These are phyloP conservation scores for Drosophila histrio DNA, from an alignment of 2,888 invertebrate genomes.

Conservation along the genomic window DNA sequence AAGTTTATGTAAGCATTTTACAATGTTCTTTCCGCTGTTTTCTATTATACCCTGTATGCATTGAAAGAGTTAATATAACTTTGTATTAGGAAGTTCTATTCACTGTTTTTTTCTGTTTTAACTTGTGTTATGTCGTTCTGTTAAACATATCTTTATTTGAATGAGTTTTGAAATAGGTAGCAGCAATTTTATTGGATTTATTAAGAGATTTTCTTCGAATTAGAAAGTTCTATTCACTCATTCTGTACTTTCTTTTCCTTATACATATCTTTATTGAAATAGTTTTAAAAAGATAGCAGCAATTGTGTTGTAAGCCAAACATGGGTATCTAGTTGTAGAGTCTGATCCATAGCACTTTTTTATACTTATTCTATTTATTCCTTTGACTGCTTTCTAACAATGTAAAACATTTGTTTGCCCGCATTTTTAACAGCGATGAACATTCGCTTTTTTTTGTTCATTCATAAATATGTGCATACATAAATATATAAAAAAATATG, in stretches of 20 bases:
- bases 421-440: slow-evolving; percentile 56
- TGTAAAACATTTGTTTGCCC: slow-evolving; percentile 77
- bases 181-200: no score
- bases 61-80: not conserved
- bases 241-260: no score
- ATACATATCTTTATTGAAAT: no score
- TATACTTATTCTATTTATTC: not conserved
- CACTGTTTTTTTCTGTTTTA: no score
- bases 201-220: no score
- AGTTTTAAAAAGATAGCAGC: no score
- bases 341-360: not conserved
- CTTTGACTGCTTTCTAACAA: slow-evolving; percentile 55
- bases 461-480: slow-evolving; percentile 30
- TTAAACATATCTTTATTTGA: no score
- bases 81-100: not conserved
- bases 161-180: no score
- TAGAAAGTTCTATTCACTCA: no score
- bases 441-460: slow-evolving; percentile 57
- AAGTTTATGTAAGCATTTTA: slow-evolving; percentile 40
- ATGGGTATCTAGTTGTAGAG: not conserved
- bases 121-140: no score
- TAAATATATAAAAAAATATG: slow-evolving; percentile 20
- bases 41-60: not conserved
- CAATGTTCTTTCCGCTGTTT: slow-evolving; percentile 42
- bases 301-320: no score